These are phyloP conservation scores for Plecturocebus donacophilus DNA, from an alignment of 2,113 vertebrate species.

Conservation along the genomic window DNA sequence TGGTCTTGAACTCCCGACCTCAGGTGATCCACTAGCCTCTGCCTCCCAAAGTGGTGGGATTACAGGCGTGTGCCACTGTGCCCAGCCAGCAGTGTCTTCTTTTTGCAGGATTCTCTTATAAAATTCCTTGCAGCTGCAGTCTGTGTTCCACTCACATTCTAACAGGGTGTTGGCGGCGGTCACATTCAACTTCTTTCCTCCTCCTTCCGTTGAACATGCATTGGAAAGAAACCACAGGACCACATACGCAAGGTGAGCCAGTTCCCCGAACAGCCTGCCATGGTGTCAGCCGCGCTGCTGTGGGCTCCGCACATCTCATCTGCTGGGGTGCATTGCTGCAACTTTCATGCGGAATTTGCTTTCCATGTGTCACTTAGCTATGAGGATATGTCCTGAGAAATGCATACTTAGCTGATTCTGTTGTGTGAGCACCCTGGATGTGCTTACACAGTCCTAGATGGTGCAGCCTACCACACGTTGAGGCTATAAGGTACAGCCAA, in stretches of 20 bases:
- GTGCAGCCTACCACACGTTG: background rate
- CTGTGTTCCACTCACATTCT: background rate
- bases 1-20: no score
- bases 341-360: background rate
- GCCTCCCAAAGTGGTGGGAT: no score
- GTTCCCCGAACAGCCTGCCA: no score
- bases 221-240: background rate
- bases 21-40: no score
- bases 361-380: background rate
- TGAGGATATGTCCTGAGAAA: background rate
- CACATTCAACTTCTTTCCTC: background rate
- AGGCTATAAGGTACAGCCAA: background rate
- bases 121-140: background rate
- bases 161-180: background rate
- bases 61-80: rapidly evolving
- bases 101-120: background rate
- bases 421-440: background rate
- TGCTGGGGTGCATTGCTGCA: background rate
- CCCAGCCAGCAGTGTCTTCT: background rate
- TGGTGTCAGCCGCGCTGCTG: no score
- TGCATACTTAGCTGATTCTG: background rate
- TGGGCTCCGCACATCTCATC: background rate
- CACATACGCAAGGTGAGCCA: no score
- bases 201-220: background rate
- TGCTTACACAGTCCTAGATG: background rate